Conservation (phyloP, 2,113 vertebrate species). For the Ciconia boyciana region DNA sequence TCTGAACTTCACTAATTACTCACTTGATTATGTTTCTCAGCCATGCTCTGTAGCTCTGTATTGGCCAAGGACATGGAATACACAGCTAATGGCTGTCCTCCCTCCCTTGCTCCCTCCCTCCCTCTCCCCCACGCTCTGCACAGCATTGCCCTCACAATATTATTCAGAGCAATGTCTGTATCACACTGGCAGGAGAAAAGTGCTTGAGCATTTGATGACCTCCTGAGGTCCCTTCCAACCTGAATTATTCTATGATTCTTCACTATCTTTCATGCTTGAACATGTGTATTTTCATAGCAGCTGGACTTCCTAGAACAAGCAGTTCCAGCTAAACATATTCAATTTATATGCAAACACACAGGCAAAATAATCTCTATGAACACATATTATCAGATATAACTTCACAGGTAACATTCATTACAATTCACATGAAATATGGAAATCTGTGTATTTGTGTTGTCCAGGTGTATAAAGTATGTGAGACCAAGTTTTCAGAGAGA, state of each 20-base stretch:
- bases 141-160: background rate
- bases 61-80: background rate
- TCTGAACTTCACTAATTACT: conserved; percentile 2
- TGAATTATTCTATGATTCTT: background rate
- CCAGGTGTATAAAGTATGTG: background rate
- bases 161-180: background rate
- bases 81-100: background rate
- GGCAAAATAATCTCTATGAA: background rate
- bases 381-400: background rate
- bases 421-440: background rate
- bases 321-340: background rate
- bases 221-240: background rate
- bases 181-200: background rate
- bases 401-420: background rate
- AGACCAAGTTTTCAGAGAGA: background rate
- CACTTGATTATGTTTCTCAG: background rate
- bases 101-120: background rate
- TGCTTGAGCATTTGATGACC: background rate
- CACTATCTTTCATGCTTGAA: background rate
- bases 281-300: background rate
- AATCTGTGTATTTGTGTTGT: background rate
- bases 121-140: background rate
- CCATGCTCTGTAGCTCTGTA: background rate
- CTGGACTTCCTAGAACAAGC: background rate
- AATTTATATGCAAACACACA: background rate